phyloP scores from a whole-genome alignment of 2,113 vertebrate genomes.

The Upupa epops region DNA sequence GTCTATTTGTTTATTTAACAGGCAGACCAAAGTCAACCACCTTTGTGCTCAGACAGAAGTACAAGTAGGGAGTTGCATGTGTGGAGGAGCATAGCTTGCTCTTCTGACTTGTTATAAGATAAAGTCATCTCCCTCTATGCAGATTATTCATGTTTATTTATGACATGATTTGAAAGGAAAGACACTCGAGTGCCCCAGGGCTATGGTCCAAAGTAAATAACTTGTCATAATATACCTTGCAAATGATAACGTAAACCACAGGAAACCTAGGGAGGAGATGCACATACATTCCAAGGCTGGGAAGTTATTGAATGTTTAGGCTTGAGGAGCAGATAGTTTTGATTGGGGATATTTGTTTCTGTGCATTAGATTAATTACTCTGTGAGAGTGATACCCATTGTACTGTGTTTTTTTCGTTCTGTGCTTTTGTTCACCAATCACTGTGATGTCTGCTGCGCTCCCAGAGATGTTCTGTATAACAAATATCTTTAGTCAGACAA shows the following conservation, averaged over 20 bases:
- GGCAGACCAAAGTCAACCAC: background rate
- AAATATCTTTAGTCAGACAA: conserved; percentile 41
- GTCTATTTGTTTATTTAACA: conserved; percentile 4
- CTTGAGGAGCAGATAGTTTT: conserved; percentile 65
- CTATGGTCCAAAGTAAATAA: conserved; percentile 56
- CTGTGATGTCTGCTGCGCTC: conserved; percentile 25
- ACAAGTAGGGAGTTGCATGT: background rate
- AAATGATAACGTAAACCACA: conserved; percentile 61
- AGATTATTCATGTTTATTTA: conserved; percentile 65
- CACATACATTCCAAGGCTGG: conserved; percentile 54
- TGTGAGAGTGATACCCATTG: conserved; percentile 34
- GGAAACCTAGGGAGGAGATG: conserved; percentile 51
- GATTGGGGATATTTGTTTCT: conserved; percentile 57
- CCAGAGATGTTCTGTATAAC: conserved; percentile 46
- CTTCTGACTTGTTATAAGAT: conserved; percentile 20
- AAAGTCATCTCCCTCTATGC: conserved; percentile 60
- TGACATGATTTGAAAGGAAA: conserved; percentile 27
- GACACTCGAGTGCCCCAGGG: conserved; percentile 27
- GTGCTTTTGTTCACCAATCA: conserved; percentile 52
- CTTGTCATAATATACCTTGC: conserved; percentile 69
- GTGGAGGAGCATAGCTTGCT: background rate
- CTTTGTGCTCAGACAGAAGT: background rate
- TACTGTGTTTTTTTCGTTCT: conserved; percentile 55
- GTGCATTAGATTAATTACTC: conserved; percentile 31
- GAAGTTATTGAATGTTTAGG: conserved; percentile 70